Base-by-base conservation (phyloP, 64 coral and sea anemone genomes). In the Montipora cactus region DNA sequence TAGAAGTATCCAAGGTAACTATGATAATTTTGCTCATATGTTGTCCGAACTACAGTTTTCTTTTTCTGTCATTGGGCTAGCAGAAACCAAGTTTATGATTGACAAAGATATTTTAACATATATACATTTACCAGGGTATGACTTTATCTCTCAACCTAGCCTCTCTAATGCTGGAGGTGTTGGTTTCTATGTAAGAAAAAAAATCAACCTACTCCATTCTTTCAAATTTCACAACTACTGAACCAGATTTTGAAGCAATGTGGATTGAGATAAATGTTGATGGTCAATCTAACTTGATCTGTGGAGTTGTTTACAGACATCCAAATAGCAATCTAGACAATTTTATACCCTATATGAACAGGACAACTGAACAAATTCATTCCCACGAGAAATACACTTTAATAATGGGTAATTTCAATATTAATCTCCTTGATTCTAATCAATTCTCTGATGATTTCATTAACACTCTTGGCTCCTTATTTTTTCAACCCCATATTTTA, bases 1-100 rank as follows among this genome's bases (percentile, higher is more conserved):
- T 47, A 25, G 25, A 25, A 87, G 94, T 55, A 92, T 95, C 10
- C 75, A 77, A 48, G 75, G 23, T 5, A 95, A 95, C 64, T 82
- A 49, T 68, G 90, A 83, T 76, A 67, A 59, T 15, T 80, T 95
- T 14, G 37, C 16, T 62, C 47, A 71, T 4, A 73, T 93, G 9
- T 12, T 93, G n/a, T 20, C 64, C 53, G 78, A 96, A 86, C 58
- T 93, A 23, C 76, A 93, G 52, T 68, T 73, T 88, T 47, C 50
- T 74, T 84, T 92, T 89, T 62, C 83, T 51, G 22, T 96, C 15
- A 93, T 89, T 59, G 90, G 90, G 19, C 44, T 96, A 13, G 83
- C 95, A 21, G 95, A 96, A 90, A 96, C 87, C 28, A 92, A 81
- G 61, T 19, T 92, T 18, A 92, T 15, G 76, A 78, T 4, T 78